Evolutionary conservation across 2,113 vertebrate species (phyloP).

Genomic region (Naja naja): DNA sequence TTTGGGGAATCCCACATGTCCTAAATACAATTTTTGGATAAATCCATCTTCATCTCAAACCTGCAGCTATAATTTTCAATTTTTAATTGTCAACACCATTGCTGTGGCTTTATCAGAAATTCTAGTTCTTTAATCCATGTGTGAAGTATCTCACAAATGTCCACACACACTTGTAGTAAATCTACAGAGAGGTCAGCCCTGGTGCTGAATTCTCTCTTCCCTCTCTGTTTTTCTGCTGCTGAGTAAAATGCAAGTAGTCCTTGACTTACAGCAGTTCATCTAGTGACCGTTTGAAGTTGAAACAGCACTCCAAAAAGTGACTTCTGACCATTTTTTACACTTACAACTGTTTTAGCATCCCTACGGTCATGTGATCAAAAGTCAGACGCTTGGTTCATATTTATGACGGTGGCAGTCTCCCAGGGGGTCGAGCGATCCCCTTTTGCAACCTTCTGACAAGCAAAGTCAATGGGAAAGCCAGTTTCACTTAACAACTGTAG

Average conservation of each 20-base stretch:
- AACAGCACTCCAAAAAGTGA: too few species aligned
- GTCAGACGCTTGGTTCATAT: too few species aligned
- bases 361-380: too few species aligned
- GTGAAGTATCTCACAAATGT: neutral
- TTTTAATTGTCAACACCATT: neutral
- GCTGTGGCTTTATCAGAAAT: neutral
- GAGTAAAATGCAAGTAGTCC: neutral
- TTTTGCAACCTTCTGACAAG: too few species aligned
- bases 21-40: neutral
- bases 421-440: too few species aligned
- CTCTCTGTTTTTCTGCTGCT: neutral
- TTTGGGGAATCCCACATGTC: neutral
- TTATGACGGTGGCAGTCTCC: neutral
- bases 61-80: neutral
- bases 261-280: too few species aligned
- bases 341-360: too few species aligned
- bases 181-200: neutral
- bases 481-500: too few species aligned
- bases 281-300: too few species aligned
- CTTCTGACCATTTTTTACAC: too few species aligned
- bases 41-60: neutral
- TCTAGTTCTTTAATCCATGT: neutral
- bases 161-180: neutral
- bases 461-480: neutral
- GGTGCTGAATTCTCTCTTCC: neutral